phyloP scores from a whole-genome alignment of 2,113 vertebrate species.

The Panurus biarmicus region DNA sequence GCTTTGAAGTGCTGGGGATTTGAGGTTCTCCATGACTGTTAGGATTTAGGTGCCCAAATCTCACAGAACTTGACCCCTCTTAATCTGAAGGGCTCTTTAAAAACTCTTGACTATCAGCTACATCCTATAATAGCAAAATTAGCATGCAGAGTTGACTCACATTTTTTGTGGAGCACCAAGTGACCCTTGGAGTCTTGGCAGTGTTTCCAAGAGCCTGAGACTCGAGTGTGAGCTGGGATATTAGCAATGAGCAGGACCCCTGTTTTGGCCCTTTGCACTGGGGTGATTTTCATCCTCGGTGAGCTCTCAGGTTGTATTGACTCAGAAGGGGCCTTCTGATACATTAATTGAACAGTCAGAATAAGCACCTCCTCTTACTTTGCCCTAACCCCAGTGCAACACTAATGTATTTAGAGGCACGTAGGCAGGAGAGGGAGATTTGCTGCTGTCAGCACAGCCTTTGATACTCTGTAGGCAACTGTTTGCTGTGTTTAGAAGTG shows the following conservation, averaged over 20 bases:
- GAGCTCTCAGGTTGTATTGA: background rate
- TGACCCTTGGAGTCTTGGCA: background rate
- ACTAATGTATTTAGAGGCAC: conserved; percentile 19
- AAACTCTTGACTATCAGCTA: background rate
- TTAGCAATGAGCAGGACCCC: background rate
- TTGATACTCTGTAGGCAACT: conserved; percentile 13
- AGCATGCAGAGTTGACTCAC: background rate
- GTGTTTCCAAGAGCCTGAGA: background rate
- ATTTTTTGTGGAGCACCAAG: background rate
- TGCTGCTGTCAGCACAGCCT: conserved; percentile 50
- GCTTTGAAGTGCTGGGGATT: background rate
- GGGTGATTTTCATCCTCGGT: background rate
- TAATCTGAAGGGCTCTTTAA: background rate
- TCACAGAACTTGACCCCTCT: background rate
- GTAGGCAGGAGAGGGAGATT: conserved; percentile 15
- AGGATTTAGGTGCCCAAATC: background rate
- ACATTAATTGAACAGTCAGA: background rate
- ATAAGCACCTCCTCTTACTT: background rate
- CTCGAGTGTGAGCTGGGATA: background rate
- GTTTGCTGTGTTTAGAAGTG: conserved; percentile 20
- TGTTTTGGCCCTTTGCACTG: background rate
- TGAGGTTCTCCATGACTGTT: background rate
- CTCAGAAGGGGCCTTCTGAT: background rate
- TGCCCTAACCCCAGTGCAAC: background rate
- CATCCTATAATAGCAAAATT: background rate